Percentiles rank a stretch among this genome's conserved stretches.
Evolutionary conservation across 2,113 vertebrate genomes (phyloP).

Genomic region (Polyodon spathula): DNA sequence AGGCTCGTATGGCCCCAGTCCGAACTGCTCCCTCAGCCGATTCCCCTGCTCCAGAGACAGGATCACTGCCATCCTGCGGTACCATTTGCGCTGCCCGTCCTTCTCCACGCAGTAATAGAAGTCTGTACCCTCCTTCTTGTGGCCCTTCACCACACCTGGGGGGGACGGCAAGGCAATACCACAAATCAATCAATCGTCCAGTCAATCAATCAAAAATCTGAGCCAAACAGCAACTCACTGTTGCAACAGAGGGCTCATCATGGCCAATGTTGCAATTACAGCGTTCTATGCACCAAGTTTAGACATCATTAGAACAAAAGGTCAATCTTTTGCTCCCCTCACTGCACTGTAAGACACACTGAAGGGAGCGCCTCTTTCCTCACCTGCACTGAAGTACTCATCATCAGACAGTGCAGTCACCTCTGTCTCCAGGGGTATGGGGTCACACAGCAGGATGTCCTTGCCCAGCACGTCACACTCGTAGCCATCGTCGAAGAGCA

Average conservation of each 20-base stretch:
- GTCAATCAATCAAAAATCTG: neutral
- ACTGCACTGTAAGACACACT: too few relatives aligned
- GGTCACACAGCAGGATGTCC: constrained; percentile 92
- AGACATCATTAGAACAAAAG: too few relatives aligned
- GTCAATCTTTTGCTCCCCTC: too few relatives aligned
- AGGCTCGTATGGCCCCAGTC: constrained; percentile 83
- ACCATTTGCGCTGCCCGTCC: constrained; percentile 82
- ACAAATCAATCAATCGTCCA: constrained; percentile 3
- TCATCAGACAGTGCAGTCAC: constrained; percentile 91
- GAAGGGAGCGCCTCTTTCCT: too few relatives aligned
- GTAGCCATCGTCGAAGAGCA: constrained; percentile 90
- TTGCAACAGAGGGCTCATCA: too few relatives aligned
- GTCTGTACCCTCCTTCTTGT: constrained; percentile 74
- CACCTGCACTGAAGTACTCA: constrained; percentile 91
- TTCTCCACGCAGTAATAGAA: constrained; percentile 85
- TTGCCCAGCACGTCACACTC: constrained; percentile 87
- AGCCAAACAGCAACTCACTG: too few relatives aligned
- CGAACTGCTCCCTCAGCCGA: constrained; percentile 81
- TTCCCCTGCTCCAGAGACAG: constrained; percentile 89
- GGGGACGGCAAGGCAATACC: constrained; percentile 3
- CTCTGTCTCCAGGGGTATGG: constrained; percentile 86
- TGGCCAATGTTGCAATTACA: too few relatives aligned
- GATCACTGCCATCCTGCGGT: constrained; percentile 79
- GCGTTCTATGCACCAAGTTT: too few relatives aligned
- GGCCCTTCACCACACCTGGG: constrained; percentile 78